Base-by-base conservation (phyloP, 1,140 invertebrate genomes). In the Vollenhovia emeryi region DNA sequence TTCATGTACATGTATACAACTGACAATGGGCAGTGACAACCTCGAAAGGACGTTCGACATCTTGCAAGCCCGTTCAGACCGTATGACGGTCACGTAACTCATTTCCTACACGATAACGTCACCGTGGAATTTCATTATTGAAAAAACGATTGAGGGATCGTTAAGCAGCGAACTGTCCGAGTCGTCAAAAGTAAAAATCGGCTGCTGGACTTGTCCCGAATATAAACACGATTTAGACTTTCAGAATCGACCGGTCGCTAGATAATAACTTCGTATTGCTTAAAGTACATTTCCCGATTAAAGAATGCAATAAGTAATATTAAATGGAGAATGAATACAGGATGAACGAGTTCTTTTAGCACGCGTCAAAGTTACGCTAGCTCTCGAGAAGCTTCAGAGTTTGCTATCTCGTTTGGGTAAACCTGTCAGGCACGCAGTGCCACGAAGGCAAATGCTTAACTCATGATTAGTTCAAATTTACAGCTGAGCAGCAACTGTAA, bases 21-120 rank as follows among this genome's bases (percentile, higher is more conserved):
- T 87, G 55, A 89, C 88, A 90, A 89, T 89, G 78, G 71, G 30
- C 88, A 86, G 69, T 76, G 68, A 75, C 90, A 91, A 88, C 90
- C 90, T 91, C 90, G 90, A 80, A 91, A 91, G 90, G 90, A 91
- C 90, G 90, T 91, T 91, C 87, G 90, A 89, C 89, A 91, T 91
- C 89, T 91, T 55, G 80, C 76, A 24, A 50, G 74, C 45, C 36
- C 68, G 69, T 71, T 48, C 74, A 40, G 60, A 69, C 74, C 50
- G 89, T 88, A 90, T 90, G 87, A 88, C 74, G 48, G 83, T 88
- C 89, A 91, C 89, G 90, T 91, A 91, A 73, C 87, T 89, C 89
- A 91, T 91, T 91, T 91, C 89, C 89, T 90, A 90, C 89, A 90
- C 83, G 89, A 90, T 90, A 90, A 90, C 87, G 86, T 88, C 89